Conservation (phyloP, 2,113 vertebrate genomes). For the Chionis minor region DNA sequence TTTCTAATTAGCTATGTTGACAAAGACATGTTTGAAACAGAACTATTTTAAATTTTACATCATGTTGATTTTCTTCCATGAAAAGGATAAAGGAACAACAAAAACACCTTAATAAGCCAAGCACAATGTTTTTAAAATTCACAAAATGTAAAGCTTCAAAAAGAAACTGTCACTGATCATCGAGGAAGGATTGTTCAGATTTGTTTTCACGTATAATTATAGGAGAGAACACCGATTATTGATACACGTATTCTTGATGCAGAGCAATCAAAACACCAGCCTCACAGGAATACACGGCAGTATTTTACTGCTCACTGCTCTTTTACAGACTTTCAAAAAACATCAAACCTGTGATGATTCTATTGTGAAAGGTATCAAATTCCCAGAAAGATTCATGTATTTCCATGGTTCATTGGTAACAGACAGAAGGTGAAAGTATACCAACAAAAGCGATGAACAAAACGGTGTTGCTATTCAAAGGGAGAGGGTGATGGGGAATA, state of each 20-base stretch:
- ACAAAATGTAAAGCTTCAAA: neutral
- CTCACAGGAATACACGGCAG: neutral
- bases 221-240: neutral
- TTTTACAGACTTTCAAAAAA: neutral
- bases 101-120: neutral
- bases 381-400: neutral
- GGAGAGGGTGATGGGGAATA: too few relatives aligned
- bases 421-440: neutral
- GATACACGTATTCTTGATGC: neutral
- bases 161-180: neutral
- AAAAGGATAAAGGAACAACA: neutral
- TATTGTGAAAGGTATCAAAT: neutral
- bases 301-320: neutral
- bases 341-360: neutral
- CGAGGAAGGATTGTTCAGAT: neutral
- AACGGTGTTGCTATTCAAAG: neutral
- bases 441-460: neutral
- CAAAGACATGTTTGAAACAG: neutral
- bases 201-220: neutral
- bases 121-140: neutral
- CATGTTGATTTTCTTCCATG: neutral
- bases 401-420: neutral
- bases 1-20: neutral
- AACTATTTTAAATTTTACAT: neutral
- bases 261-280: neutral